Base-by-base conservation (phyloP, 2,888 invertebrate genomes). In the Brassicogethes aeneus region DNA sequence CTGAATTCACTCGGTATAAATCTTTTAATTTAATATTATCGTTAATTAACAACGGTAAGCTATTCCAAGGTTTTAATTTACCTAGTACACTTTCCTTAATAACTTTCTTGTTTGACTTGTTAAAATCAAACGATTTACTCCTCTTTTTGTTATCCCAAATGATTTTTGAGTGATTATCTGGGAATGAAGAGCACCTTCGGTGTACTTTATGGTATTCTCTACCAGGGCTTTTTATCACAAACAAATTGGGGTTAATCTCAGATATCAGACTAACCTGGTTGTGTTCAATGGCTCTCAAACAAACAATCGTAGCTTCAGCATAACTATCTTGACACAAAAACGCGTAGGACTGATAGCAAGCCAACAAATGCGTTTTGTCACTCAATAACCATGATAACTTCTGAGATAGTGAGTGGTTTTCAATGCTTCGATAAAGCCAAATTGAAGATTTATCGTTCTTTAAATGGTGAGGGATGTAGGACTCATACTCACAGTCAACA, bases 241-340 rank as follows among this genome's bases (percentile, higher is more conserved):
- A 69, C 31, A 80, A 67, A 45, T 70, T 66, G 2, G 75, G 72
- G 59, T 79, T 74, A 39, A 82, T 76, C 62, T 80, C 80, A 7
- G 76, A 74, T 23, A 82, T 65, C 34, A 80, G 58, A 42, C 73
- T 72, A 15, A 74, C 72, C 53, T 79, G 77, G 58, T 77, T 77
- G 37, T 75, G 66, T 63, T 82, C 80, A 1, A 81, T 72, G 15
- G 81, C 79, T 51, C 73, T 71, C 33, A 82, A 64, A 54, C 80
- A 80, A 29, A 79, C 74, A 31, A 80, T 65, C 2, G 77, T 68
- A 2, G 79, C 76, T 53, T 78, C 77, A 10, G 76, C 71, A 59
- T 77, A 76, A 42, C 70, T 66, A 48, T 74, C 70, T 56, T 77
- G 76, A 35, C 76, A 70, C 41, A 82, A 60, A 61, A 76, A 80